phyloP scores from a whole-genome alignment of 2,113 vertebrate species.

The Pelobates fuscus region DNA sequence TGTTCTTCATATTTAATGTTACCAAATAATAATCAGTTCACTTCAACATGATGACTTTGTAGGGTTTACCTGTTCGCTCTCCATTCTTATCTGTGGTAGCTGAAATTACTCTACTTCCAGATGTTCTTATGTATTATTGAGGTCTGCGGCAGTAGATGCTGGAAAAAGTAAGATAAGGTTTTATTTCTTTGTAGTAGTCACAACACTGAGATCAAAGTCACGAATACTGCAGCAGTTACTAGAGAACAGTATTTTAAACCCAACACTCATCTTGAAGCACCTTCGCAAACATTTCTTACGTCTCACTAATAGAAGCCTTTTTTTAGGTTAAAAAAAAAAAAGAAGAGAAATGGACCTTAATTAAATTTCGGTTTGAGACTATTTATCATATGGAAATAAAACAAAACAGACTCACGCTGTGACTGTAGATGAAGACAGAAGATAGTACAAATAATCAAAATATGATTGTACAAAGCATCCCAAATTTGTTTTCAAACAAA shows the following conservation, averaged over 20 bases:
- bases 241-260: slow-evolving; percentile 76
- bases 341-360: not conserved
- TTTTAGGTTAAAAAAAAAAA: not conserved
- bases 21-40: slow-evolving; percentile 82
- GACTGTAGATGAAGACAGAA: no score
- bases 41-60: slow-evolving; percentile 80
- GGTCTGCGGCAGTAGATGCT: slow-evolving; percentile 83
- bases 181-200: slow-evolving; percentile 83
- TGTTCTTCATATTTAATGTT: slow-evolving; percentile 76
- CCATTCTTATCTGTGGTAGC: slow-evolving; percentile 84
- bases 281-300: slow-evolving; percentile 66
- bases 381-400: no score
- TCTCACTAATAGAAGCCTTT: slow-evolving; percentile 23
- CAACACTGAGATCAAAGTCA: slow-evolving; percentile 85
- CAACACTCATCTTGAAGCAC: slow-evolving; percentile 75
- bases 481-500: no score
- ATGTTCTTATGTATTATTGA: slow-evolving; percentile 81
- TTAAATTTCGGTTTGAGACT: no score
- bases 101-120: slow-evolving; percentile 83
- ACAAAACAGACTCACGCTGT: no score
- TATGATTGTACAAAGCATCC: no score
- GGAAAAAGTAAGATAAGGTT: slow-evolving; percentile 86
- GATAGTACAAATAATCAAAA: no score
- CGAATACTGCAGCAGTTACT: slow-evolving; percentile 74
- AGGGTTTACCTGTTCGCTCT: slow-evolving; percentile 86